Conservation (phyloP, 23 tunicate species). For the Styela plicata region DNA sequence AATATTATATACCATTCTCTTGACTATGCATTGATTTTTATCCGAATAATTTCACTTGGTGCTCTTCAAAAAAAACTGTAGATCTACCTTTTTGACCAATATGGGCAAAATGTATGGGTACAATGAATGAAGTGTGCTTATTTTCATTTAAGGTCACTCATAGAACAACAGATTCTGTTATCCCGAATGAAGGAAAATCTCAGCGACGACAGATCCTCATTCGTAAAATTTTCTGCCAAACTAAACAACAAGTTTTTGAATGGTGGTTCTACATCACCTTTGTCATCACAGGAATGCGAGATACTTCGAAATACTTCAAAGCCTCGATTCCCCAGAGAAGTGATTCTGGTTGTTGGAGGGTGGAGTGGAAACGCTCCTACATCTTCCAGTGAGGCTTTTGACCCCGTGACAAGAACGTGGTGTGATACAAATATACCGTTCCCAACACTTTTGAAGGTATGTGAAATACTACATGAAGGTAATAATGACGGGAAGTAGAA, state of each 20-base stretch:
- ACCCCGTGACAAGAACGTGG: slow-evolving; percentile 60
- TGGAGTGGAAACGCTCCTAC: slow-evolving; percentile 89
- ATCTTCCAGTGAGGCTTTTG: slow-evolving; percentile 47
- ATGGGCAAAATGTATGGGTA: no score
- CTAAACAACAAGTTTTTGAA: neutral
- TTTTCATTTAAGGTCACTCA: neutral
- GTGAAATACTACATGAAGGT: no score
- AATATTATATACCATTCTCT: no score
- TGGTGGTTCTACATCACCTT: neutral
- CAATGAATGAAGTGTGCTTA: no score
- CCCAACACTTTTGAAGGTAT: slow-evolving; percentile 56
- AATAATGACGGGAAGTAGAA: no score
- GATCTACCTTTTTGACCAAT: no score
- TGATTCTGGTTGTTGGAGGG: slow-evolving; percentile 80
- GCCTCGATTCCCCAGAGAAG: slow-evolving; percentile 58
- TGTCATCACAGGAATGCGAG: neutral
- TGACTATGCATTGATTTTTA: no score
- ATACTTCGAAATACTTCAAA: neutral
- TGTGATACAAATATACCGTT: slow-evolving; percentile 27
- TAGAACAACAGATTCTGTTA: neutral
- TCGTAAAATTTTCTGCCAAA: neutral
- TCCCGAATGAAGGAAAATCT: slow-evolving; percentile 2
- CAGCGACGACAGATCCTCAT: neutral
- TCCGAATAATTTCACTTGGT: no score
- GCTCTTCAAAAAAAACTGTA: no score